These are phyloP conservation scores for Sphinx pinastri DNA, from an alignment of 2,888 invertebrate species.

Conservation along the genomic window DNA sequence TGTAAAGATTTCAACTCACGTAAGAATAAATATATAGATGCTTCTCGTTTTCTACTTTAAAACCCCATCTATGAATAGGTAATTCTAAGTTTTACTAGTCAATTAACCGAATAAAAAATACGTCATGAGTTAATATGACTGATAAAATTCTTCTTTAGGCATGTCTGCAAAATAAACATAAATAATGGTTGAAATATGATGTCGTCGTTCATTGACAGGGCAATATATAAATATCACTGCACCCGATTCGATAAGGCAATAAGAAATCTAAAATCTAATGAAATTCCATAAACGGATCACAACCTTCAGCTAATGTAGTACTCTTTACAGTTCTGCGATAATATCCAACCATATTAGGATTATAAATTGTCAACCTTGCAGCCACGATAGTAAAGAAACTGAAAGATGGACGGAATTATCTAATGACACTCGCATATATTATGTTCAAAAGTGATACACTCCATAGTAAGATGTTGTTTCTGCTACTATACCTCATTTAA, in stretches of 20 bases:
- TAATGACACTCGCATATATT: conserved; percentile 8
- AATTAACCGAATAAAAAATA: no score
- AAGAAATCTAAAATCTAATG: conserved; percentile 26
- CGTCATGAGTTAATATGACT: no score
- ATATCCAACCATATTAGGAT: conserved; percentile 25
- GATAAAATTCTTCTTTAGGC: no score
- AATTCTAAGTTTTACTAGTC: no score
- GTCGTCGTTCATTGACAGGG: conserved; percentile 11
- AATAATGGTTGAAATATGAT: conserved; percentile 6
- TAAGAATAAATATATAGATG: no score
- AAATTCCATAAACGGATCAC: conserved; percentile 25
- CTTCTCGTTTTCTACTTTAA: no score
- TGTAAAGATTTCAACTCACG: no score
- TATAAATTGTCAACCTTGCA: conserved; percentile 15
- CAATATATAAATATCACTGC: conserved; percentile 11
- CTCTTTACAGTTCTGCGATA: conserved; percentile 25
- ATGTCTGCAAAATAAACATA: not conserved
- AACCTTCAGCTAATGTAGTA: conserved; percentile 26
- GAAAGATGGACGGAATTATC: conserved; percentile 25
- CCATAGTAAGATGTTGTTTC: no score
- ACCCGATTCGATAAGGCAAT: conserved; percentile 25
- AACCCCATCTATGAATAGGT: no score
- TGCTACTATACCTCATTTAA: no score
- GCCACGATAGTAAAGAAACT: conserved; percentile 21
- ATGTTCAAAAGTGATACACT: not conserved